Percentiles rank a stretch among this genome's conserved stretches.
Evolutionary conservation across 2,113 vertebrate genomes (phyloP).

Genomic region (Apodemus speciosus): DNA sequence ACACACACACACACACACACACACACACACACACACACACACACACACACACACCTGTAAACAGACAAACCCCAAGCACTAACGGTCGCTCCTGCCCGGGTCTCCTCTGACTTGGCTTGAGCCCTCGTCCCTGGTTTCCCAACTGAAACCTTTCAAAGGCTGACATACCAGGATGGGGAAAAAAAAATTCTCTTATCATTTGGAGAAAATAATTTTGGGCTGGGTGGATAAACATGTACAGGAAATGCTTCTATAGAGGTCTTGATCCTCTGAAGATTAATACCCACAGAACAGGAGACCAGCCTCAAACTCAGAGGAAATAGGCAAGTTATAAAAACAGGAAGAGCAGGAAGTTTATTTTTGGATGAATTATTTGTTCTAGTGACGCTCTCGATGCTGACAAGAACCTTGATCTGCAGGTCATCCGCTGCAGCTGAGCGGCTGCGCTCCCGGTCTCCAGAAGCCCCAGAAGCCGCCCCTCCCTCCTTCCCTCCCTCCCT

Average conservation of each 20-base stretch:
- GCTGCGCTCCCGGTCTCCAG: conserved; percentile 77
- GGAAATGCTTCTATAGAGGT: conserved; percentile 88
- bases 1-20: too few relatives aligned
- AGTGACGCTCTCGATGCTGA: conserved; percentile 80
- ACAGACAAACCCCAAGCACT: background rate
- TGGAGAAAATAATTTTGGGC: conserved; percentile 81
- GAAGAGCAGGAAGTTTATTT: conserved; percentile 88
- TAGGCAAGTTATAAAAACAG: conserved; percentile 87
- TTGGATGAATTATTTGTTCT: conserved; percentile 88
- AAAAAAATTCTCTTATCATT: conserved; percentile 74
- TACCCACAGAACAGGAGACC: conserved; percentile 81
- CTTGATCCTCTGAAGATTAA: conserved; percentile 87
- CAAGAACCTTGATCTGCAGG: conserved; percentile 84
- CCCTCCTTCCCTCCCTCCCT: conserved; percentile 76
- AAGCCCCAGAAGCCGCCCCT: conserved; percentile 74
- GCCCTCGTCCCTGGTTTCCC: background rate
- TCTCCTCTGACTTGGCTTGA: background rate
- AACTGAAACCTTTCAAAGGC: conserved; percentile 36
- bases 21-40: background rate
- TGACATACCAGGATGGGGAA: conserved; percentile 60
- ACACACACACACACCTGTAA: background rate
- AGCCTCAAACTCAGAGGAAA: conserved; percentile 86
- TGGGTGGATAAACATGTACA: conserved; percentile 87
- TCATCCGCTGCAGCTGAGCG: conserved; percentile 78
- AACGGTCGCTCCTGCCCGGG: background rate